Evolutionary conservation across 2,888 invertebrate genomes (phyloP).

Genomic region (Heliconius hortense): DNA sequence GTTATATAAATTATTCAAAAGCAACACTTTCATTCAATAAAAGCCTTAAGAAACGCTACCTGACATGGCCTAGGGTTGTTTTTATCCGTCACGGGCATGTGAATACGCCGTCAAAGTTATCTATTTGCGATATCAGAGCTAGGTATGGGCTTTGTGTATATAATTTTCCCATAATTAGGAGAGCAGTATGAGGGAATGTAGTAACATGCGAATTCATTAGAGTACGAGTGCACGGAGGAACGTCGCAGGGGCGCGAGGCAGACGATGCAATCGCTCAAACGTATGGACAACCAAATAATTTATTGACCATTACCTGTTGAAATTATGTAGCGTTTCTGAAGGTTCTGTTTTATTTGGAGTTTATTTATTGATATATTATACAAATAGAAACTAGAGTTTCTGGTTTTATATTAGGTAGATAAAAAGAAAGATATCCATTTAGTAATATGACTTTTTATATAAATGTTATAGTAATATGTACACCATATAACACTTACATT

Average conservation of each 20-base stretch:
- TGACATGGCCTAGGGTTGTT: constrained; percentile 13
- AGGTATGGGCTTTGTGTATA: constrained; percentile 45
- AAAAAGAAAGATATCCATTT: too few species aligned
- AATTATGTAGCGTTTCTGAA: not conserved
- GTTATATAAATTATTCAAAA: constrained; percentile 23
- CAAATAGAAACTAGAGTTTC: not conserved
- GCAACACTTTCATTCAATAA: constrained; percentile 30
- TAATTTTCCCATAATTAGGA: constrained; percentile 57
- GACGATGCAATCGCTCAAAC: constrained; percentile 47
- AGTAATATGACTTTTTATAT: too few species aligned
- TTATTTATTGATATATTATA: not conserved
- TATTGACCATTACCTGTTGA: not conserved
- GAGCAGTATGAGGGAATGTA: constrained; percentile 46
- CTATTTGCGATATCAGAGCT: constrained; percentile 43
- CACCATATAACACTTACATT: too few species aligned
- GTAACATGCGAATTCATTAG: constrained; percentile 63
- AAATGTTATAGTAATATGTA: too few species aligned
- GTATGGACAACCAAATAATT: constrained; percentile 40
- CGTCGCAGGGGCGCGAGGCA: constrained; percentile 50
- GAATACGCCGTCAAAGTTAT: constrained; percentile 44
- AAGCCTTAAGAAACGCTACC: constrained; percentile 12
- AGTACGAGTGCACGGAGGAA: constrained; percentile 52
- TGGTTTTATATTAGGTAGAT: too few species aligned
- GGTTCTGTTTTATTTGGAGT: not conserved
- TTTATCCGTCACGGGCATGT: constrained; percentile 34